phyloP scores from a whole-genome alignment of 2,113 vertebrate genomes.

The Otolemur garnettii region DNA sequence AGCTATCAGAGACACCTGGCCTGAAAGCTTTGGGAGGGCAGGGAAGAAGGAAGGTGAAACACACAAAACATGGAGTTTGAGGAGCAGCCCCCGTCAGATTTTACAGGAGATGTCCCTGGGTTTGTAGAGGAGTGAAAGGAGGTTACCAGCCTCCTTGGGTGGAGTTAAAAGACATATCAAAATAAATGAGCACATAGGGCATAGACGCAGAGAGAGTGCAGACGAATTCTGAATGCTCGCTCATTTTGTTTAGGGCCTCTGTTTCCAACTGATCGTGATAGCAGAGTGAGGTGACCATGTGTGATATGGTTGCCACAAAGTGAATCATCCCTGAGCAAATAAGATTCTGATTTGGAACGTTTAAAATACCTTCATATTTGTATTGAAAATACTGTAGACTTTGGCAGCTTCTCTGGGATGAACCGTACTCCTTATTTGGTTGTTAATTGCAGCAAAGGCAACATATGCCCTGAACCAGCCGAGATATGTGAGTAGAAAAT shows the following conservation, averaged over 20 bases:
- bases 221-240: background rate
- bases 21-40: background rate
- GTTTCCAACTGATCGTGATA: background rate
- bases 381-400: background rate
- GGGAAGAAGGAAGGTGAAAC: background rate
- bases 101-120: background rate
- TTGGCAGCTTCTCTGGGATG: background rate
- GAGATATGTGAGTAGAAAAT: background rate
- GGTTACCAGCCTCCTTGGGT: background rate
- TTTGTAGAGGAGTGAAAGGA: background rate
- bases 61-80: background rate
- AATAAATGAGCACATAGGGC: background rate
- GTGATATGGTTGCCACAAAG: background rate
- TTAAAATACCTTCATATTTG: background rate
- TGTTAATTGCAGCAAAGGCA: background rate
- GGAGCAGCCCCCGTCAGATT: background rate
- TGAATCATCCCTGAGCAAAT: background rate
- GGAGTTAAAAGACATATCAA: background rate
- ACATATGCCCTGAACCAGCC: fast-evolving
- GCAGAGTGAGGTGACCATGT: background rate
- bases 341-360: background rate
- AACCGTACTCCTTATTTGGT: background rate
- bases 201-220: background rate
- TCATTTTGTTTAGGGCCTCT: background rate
- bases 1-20: background rate